phyloP scores from a whole-genome alignment of 1,140 invertebrate genomes.

The Temnothorax curvispinosus region DNA sequence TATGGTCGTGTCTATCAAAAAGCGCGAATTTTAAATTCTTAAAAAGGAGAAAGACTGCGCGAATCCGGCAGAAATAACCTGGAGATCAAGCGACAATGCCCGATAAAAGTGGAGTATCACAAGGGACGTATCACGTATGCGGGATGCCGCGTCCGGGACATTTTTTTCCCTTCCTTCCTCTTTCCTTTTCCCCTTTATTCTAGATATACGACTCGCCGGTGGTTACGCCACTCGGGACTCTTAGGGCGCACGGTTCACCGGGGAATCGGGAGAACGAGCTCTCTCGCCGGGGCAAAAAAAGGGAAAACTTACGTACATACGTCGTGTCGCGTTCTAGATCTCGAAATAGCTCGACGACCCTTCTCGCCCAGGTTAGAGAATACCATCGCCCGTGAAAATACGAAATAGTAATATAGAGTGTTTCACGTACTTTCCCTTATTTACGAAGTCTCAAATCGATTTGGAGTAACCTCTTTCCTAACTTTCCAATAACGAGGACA shows the following conservation, averaged over 20 bases:
- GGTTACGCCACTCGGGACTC: constrained; percentile 44
- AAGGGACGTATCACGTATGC: constrained; percentile 56
- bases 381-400: constrained; percentile 10
- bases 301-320: constrained; percentile 16
- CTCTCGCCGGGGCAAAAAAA: constrained; percentile 1
- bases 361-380: constrained; percentile 9
- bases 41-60: background rate
- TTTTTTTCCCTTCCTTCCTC: constrained; percentile 20
- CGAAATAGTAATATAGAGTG: background rate
- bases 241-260: constrained; percentile 41
- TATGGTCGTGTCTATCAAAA: background rate
- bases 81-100: constrained; percentile 25
- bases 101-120: constrained; percentile 20
- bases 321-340: constrained; percentile 18
- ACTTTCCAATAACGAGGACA: background rate
- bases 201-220: constrained; percentile 26
- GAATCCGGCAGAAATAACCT: background rate
- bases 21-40: constrained; percentile 23
- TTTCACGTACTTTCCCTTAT: background rate
- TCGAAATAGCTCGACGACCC: constrained; percentile 47
- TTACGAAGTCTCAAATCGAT: background rate
- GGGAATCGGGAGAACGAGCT: constrained; percentile 47
- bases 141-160: constrained; percentile 18
- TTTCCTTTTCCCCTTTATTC: background rate
- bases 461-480: background rate